These are phyloP conservation scores for Natator depressus DNA, from an alignment of 2,113 vertebrate genomes.

Conservation along the genomic window DNA sequence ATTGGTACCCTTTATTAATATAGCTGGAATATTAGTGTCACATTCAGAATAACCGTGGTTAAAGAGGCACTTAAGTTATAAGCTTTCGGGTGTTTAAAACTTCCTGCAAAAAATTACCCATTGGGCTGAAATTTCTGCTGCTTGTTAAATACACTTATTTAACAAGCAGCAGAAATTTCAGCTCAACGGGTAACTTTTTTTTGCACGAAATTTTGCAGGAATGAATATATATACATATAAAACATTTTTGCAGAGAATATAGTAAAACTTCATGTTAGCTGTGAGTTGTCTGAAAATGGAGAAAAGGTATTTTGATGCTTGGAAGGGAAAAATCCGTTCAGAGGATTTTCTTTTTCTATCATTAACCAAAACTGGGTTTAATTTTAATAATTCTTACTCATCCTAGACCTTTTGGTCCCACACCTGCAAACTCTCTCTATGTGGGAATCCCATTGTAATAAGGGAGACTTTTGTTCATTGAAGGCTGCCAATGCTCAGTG, in stretches of 20 bases:
- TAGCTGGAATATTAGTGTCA: background rate
- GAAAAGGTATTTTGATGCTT: rapidly evolving
- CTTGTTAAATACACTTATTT: background rate
- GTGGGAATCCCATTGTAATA: background rate
- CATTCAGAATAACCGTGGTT: rapidly evolving
- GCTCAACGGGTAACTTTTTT: background rate
- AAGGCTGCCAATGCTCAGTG: rapidly evolving
- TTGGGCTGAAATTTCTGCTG: background rate
- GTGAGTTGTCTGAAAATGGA: background rate
- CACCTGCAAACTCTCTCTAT: background rate
- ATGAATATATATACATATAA: background rate
- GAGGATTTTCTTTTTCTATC: background rate
- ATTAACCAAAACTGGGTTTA: background rate
- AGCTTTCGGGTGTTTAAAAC: conserved; percentile 2
- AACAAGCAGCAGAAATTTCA: background rate
- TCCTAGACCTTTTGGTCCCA: background rate
- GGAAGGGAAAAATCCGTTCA: background rate
- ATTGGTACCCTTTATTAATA: background rate
- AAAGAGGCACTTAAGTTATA: conserved; percentile 9
- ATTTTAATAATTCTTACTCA: background rate
- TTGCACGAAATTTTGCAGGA: background rate
- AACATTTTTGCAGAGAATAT: background rate
- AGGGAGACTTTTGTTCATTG: too few relatives aligned
- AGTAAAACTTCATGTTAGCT: background rate
- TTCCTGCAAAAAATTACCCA: background rate